Conservation (phyloP, 2,888 invertebrate genomes). For the Alentia gelatinosa region DNA sequence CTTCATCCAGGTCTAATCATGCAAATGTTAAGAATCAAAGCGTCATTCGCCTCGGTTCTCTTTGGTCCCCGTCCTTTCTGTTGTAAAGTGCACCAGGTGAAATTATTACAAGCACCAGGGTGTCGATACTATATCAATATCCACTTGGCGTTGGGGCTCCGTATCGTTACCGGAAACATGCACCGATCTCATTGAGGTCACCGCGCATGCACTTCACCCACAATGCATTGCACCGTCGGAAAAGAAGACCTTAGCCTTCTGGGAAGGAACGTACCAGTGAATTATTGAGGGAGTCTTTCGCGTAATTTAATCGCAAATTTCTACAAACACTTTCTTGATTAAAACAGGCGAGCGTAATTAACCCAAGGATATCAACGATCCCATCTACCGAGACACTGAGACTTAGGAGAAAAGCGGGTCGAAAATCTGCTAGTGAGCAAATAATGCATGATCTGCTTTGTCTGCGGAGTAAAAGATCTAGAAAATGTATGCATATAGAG, state of each 20-base stretch:
- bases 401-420: no score
- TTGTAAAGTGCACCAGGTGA: not conserved
- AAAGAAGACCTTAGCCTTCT: not conserved
- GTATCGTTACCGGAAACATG: not conserved
- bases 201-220: not conserved
- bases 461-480: no score
- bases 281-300: not conserved
- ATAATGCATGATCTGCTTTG: no score
- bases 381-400: not conserved
- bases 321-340: not conserved
- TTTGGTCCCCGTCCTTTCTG: not conserved
- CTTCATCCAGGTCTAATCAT: not conserved
- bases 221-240: not conserved
- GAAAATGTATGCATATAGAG: no score
- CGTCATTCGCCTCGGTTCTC: not conserved
- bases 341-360: not conserved
- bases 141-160: not conserved
- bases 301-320: not conserved
- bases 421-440: no score
- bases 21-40: not conserved
- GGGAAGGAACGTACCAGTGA: not conserved
- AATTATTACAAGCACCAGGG: not conserved
- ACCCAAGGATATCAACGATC: not conserved
- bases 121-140: slow-evolving; percentile 1
- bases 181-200: not conserved